A percentile compares a stretch with the other conserved stretches of the same genome.
Evolutionary conservation across 2,888 invertebrate genomes (phyloP).

Genomic region (Micoletzkya japonica): DNA sequence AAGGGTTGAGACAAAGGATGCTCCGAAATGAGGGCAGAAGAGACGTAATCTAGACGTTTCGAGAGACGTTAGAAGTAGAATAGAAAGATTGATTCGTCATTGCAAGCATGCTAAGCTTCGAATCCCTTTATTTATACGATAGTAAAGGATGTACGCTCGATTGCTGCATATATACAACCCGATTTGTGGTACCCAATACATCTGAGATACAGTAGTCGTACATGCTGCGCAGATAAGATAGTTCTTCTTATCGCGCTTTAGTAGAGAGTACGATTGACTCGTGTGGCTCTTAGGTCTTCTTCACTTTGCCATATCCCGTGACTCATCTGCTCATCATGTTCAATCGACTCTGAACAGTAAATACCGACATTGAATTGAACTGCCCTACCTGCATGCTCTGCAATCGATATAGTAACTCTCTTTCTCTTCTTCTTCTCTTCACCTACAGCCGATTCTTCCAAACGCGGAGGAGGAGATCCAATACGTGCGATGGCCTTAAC

Average conservation of each 20-base stretch:
- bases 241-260: too few species aligned
- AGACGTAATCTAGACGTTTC: too few species aligned
- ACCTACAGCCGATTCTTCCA: background rate
- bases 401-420: constrained; percentile 11
- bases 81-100: background rate
- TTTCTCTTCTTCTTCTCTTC: constrained; percentile 13
- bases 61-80: too few species aligned
- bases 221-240: too few species aligned
- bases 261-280: background rate
- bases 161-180: too few species aligned
- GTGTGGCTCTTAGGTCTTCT: background rate
- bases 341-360: background rate
- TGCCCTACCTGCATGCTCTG: constrained; percentile 19
- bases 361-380: too few species aligned
- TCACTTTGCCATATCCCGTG: background rate
- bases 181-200: too few species aligned
- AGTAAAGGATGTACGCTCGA: background rate
- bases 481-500: constrained; percentile 22
- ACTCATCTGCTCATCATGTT: background rate
- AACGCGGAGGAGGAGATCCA: background rate
- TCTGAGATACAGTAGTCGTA: too few species aligned
- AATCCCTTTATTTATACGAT: background rate
- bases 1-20: too few species aligned
- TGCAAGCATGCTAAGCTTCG: background rate
- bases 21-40: too few species aligned